Evolutionary conservation across 2,888 invertebrate genomes (phyloP), one percentile per base, ranked within the genome.

Genomic region (Fragum whitleyi): DNA sequence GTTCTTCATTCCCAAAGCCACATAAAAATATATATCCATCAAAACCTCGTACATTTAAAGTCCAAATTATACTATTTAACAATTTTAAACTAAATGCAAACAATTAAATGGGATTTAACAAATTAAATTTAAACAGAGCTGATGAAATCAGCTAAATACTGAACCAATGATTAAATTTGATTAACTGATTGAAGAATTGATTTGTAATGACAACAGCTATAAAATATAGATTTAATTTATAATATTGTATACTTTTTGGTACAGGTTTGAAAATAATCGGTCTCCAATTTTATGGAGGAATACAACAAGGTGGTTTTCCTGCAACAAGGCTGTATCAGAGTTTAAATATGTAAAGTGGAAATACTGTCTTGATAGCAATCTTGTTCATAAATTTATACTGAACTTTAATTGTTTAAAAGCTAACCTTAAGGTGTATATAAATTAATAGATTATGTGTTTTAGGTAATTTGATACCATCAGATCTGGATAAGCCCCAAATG

Each of bases 331-430:
- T 29, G 16, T 61, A 61, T 32, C 61, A 32, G 9, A 5, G 1
- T 2, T 9, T 19, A 14, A n/a, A 19, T 61, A 32, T 32, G 61
- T n/a, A n/a, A 3, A 29, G 29, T 32, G 61, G 5, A 28, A 32
- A 32, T 2, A n/a, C 61, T 19, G 14, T 61, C 11, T 19, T 32
- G 36, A 19, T 14, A 29, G 19, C 29, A 32, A 32, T 32, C 6
- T 36, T 65, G 42, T 39, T n/a, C 36, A 55, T 70, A 32, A 42
- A 74, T 78, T 79, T 65, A 74, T 74, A 69, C 59, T 55, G 55
- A 51, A 39, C 70, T 70, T 70, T 79, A 74, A 79, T 74, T 74
- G 74, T 79, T 65, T 53, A 36, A 74, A 23, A 55, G 70, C n/a
- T 55, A 77, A 77, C 55, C 72, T 57, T 26, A 32, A 32, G 65